Evolutionary conservation across 1,140 invertebrate species (phyloP).

Genomic region (Polypedilum pembai): DNA sequence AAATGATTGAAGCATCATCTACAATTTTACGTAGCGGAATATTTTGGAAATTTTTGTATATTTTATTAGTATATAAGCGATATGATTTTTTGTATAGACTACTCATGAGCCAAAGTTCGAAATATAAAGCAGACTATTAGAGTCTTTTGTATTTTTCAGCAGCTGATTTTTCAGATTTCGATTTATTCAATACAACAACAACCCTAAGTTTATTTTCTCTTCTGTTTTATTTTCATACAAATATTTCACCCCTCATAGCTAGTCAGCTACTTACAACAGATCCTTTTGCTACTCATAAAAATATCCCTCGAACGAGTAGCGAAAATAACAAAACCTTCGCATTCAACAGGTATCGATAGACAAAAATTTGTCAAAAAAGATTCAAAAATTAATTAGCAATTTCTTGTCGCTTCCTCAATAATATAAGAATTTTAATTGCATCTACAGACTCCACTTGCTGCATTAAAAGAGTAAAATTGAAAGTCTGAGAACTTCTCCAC

Average conservation of each 20-base stretch:
- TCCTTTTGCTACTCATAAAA: not conserved
- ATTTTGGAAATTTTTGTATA: no score
- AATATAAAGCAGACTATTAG: no score
- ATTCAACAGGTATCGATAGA: not conserved
- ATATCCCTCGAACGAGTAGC: not conserved
- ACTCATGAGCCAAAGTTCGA: no score
- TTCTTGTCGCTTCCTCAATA: not conserved
- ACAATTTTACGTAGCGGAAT: no score
- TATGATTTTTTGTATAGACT: no score
- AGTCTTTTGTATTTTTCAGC: no score
- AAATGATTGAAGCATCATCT: no score
- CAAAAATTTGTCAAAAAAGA: not conserved
- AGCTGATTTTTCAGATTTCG: no score
- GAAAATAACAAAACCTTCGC: not conserved
- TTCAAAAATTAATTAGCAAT: not conserved
- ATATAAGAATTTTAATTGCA: not conserved
- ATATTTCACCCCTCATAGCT: not conserved
- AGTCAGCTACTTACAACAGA: not conserved
- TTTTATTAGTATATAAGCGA: no score
- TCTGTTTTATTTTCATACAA: not conserved
- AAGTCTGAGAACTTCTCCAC: constrained; percentile 10
- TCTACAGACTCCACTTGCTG: not conserved
- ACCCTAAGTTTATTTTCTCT: not conserved
- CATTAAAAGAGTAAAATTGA: not conserved
- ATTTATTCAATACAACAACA: no score